Base-by-base conservation (phyloP, 2,113 vertebrate species). In the Tichodroma muraria region DNA sequence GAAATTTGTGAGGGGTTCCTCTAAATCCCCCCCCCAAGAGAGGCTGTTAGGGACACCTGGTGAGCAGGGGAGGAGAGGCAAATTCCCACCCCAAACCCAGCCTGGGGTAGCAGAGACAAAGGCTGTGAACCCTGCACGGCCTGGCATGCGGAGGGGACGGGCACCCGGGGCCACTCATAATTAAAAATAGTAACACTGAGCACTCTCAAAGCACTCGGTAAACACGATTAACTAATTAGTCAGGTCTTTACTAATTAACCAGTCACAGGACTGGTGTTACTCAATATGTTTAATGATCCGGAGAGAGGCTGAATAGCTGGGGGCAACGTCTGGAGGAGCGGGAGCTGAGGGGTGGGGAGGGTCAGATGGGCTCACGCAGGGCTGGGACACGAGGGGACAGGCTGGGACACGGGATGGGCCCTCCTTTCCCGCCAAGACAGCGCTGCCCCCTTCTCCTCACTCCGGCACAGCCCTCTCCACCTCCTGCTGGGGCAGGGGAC, bases 161-260 rank as follows among this genome's bases (percentile, higher is more conserved):
- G 71, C 3, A 7, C 87, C 81, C 6, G 14, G 44, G 94, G 71
- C 30, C 0, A 2, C 33, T 56, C 94, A 72, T 90, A 86, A 96
- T 94, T 90, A 83, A 91, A 83, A 88, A 88, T 88, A 95, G 91
- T 91, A 91, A 94, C 88, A 92, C 15, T 84, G 83, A 95, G 89
- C 72, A 35, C 89, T 93, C 85, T 88, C 85, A 93, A 91, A 95
- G 93, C 76, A 13, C 91, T 93, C 33, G 6, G 88, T 94, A 96
- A 96, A 95, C 94, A 95, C 9, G 78, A 93, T 95, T 94, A 95
- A 93, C 91, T 97, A 95, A 97, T 97, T 94, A 96, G 93, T 91
- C 90, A 88, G 84, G 90, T 91, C 93, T 96, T 97, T 93, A 94
- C 94, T 95, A 96, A 96, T 94, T 95, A 94, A 94, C 96, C 89